phyloP scores from a whole-genome alignment of 2,888 invertebrate genomes.

The Synanthedon myopaeformis region DNA sequence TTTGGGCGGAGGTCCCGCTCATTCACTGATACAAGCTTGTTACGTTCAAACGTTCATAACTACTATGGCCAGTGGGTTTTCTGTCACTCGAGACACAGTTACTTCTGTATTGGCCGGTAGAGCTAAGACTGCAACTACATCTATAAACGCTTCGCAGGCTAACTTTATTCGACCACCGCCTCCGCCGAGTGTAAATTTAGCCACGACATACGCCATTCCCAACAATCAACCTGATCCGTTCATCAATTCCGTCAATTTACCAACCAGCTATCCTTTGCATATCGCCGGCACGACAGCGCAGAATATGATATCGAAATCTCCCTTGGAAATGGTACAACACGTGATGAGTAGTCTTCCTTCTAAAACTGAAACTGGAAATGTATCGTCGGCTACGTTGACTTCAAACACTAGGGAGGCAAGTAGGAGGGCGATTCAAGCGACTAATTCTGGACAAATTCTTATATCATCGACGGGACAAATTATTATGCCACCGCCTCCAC shows the following conservation, averaged over 20 bases:
- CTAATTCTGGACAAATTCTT: conserved; percentile 76
- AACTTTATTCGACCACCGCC: conserved; percentile 53
- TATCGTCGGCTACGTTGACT: conserved; percentile 41
- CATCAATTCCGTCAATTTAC: conserved; percentile 56
- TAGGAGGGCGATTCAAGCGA: conserved; percentile 26
- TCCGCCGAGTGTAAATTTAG: conserved; percentile 51
- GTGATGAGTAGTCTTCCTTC: conserved; percentile 77
- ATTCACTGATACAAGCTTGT: conserved; percentile 51
- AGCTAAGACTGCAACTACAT: conserved; percentile 81
- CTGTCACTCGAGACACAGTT: conserved; percentile 83
- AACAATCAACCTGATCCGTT: conserved; percentile 62
- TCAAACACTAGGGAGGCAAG: conserved; percentile 15
- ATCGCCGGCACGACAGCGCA: conserved; percentile 64
- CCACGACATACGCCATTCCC: conserved; percentile 57
- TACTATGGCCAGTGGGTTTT: conserved; percentile 77
- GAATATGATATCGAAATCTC: conserved; percentile 71
- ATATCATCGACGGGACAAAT: conserved; percentile 82
- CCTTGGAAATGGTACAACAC: conserved; percentile 82
- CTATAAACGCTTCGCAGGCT: conserved; percentile 74
- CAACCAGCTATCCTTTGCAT: conserved; percentile 53
- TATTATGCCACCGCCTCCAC: conserved; percentile 78
- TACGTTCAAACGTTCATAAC: conserved; percentile 58
- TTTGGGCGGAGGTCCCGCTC: conserved; percentile 56
- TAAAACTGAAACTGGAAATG: conserved; percentile 47
- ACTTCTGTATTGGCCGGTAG: conserved; percentile 83